Evolutionary conservation across 2,113 vertebrate species (phyloP).

Genomic region (Notarius quadriscutis): DNA sequence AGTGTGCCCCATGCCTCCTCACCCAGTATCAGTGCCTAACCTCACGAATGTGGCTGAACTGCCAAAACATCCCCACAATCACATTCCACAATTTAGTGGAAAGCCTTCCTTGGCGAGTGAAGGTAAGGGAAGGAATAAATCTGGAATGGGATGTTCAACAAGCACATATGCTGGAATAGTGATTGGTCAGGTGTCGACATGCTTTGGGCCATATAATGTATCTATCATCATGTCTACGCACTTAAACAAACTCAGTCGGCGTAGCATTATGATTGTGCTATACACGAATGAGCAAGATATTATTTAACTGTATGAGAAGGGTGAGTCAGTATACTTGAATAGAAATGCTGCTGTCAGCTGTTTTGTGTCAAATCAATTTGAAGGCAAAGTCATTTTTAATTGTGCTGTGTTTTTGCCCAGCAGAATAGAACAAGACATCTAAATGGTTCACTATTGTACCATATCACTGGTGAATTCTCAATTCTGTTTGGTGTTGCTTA

Average conservation of each 20-base stretch:
- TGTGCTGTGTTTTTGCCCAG: background rate
- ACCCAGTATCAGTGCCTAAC: background rate
- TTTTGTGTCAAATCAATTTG: slow-evolving; percentile 10
- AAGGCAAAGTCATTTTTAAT: slow-evolving; percentile 1
- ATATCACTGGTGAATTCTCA: background rate
- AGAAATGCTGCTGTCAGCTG: slow-evolving; percentile 8
- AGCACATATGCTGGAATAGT: background rate
- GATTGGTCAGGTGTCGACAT: background rate
- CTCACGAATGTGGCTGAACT: background rate
- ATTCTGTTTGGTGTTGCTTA: background rate
- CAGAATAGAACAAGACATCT: background rate
- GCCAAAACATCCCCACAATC: background rate
- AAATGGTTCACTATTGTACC: background rate
- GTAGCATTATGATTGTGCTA: background rate
- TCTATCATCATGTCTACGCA: background rate
- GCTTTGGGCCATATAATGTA: background rate
- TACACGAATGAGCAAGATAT: background rate
- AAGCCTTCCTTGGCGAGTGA: background rate
- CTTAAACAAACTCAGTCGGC: background rate
- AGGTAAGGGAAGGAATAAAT: background rate
- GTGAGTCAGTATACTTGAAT: slow-evolving; percentile 10
- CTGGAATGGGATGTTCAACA: background rate
- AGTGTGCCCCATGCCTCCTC: background rate
- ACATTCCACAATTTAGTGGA: background rate
- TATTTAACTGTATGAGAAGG: slow-evolving; percentile 5